Percentiles rank a stretch among this genome's conserved stretches.
phyloP scores from a whole-genome alignment of 2,113 vertebrate species.

The Tamias sibiricus region DNA sequence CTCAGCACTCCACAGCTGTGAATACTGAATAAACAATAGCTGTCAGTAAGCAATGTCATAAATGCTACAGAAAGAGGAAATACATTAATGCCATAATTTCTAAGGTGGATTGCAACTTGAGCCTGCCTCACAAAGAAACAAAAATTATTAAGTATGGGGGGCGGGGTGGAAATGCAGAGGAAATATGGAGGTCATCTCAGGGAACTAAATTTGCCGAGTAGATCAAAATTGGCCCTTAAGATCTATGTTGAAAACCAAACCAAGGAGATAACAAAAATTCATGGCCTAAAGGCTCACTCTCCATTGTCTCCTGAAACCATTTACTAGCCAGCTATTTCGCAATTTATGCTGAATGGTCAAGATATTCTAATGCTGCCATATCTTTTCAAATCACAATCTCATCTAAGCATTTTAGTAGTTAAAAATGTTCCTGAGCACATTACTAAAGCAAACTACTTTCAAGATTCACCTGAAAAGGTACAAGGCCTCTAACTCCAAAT shows the following conservation, averaged over 20 bases:
- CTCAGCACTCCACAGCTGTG: slow-evolving; percentile 19
- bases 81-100: slow-evolving; percentile 12
- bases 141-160: background rate
- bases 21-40: slow-evolving; percentile 38
- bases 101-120: slow-evolving; percentile 26
- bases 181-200: background rate
- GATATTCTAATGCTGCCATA: background rate
- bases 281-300: background rate
- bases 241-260: background rate
- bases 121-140: background rate
- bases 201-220: background rate
- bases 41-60: slow-evolving; percentile 19
- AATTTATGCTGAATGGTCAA: background rate
- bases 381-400: background rate
- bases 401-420: background rate
- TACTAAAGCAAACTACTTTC: background rate
- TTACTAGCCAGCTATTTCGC: background rate
- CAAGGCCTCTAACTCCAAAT: background rate
- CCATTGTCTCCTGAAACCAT: background rate
- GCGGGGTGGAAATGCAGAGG: background rate
- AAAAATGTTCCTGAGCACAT: background rate
- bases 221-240: background rate
- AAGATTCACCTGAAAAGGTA: background rate
- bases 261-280: background rate
- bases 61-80: slow-evolving; percentile 31